These are phyloP conservation scores for Coecobrya sp. DNA, from an alignment of 2,888 invertebrate species.

Conservation along the genomic window DNA sequence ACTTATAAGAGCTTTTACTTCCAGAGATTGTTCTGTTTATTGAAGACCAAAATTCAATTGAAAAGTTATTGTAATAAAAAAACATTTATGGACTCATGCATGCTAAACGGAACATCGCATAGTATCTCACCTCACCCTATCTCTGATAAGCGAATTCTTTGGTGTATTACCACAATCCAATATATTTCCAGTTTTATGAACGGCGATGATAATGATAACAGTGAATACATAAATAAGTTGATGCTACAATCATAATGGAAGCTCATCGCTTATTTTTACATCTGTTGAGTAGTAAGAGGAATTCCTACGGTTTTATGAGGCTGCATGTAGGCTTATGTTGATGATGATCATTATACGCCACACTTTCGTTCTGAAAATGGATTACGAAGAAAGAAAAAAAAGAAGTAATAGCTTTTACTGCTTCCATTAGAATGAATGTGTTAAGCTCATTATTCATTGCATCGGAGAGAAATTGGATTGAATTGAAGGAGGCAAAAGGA, in stretches of 20 bases:
- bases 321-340: conserved; percentile 15
- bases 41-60: conserved; percentile 8
- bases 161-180: conserved; percentile 17
- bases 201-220: background rate
- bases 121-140: conserved; percentile 30
- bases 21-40: background rate
- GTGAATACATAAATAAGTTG: conserved; percentile 1
- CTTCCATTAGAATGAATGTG: conserved; percentile 74
- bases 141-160: conserved; percentile 41
- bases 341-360: conserved; percentile 56
- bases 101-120: conserved; percentile 35
- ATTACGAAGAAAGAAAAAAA: background rate
- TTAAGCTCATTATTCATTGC: conserved; percentile 76
- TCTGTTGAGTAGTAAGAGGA: conserved; percentile 14
- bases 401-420: conserved; percentile 57
- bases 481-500: conserved; percentile 51
- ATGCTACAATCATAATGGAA: conserved; percentile 36
- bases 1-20: conserved; percentile 1
- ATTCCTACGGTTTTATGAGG: conserved; percentile 63
- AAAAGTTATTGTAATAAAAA: conserved; percentile 55
- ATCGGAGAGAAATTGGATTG: conserved; percentile 70
- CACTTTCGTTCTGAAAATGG: conserved; percentile 52
- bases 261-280: conserved; percentile 62
- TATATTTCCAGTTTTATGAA: conserved; percentile 14
- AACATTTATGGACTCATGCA: background rate